Conservation (phyloP, 2,797 vertebrate genomes). For the Alosa sapidissima region DNA sequence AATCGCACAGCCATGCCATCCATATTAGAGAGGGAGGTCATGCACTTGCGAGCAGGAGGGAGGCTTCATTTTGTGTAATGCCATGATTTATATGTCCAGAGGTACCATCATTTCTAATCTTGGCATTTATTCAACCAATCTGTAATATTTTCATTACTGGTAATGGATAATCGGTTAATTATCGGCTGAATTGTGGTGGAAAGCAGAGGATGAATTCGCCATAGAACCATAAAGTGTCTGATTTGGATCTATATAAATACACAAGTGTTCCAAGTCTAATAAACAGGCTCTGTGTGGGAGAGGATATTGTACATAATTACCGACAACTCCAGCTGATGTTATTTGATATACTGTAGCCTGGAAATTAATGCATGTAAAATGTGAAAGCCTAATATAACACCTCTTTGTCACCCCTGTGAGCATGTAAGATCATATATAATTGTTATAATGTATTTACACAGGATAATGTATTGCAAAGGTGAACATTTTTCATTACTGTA, state of each 20-base stretch:
- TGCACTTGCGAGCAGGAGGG: conserved; percentile 32
- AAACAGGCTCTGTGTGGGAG: not conserved
- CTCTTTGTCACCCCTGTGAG: not conserved
- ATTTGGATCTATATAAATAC: not conserved
- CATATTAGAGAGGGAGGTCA: conserved; percentile 43
- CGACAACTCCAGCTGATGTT: not conserved
- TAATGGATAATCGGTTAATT: conserved; percentile 9
- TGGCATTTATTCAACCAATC: conserved; percentile 17
- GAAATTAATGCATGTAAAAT: not conserved
- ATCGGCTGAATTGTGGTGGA: not conserved
- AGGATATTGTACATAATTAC: not conserved
- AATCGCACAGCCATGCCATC: conserved; percentile 45
- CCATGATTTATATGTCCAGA: not conserved
- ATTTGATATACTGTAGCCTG: not conserved
- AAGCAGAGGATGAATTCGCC: not conserved
- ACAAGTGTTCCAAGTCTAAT: not conserved
- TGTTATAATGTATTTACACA: not conserved
- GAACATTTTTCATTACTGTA: not conserved
- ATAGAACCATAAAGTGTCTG: not conserved
- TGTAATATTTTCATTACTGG: conserved; percentile 18
- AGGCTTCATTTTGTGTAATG: conserved; percentile 30
- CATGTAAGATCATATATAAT: not conserved
- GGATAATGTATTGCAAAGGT: not conserved
- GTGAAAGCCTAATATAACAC: not conserved
- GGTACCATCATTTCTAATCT: conserved; percentile 6